Conservation (phyloP, 2,888 invertebrate genomes). For the Ethmia dodecea region DNA sequence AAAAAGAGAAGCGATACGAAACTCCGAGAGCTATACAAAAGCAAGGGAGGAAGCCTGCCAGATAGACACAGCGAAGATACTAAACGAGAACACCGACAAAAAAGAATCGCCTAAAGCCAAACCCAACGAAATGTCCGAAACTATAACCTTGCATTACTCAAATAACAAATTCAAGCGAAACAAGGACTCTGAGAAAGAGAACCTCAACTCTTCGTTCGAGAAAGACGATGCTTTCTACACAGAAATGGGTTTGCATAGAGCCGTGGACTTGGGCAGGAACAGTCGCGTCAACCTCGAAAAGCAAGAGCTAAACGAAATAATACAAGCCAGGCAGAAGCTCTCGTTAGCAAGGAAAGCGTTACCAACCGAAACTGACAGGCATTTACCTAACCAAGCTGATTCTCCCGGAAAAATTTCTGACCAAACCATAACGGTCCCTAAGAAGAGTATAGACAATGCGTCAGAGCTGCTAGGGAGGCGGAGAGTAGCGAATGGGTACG, state of each 20-base stretch:
- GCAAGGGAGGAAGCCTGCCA: slow-evolving; percentile 60
- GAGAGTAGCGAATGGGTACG: slow-evolving; percentile 50
- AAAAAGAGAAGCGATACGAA: slow-evolving; percentile 48
- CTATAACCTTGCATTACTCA: slow-evolving; percentile 60
- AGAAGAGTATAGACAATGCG: slow-evolving; percentile 62
- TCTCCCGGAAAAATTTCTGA: slow-evolving; percentile 58
- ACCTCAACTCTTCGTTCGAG: slow-evolving; percentile 47
- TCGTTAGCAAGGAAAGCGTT: slow-evolving; percentile 60
- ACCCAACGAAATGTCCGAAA: slow-evolving; percentile 52
- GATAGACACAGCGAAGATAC: slow-evolving; percentile 53
- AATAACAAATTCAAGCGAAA: slow-evolving; percentile 53
- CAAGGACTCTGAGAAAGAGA: slow-evolving; percentile 64
- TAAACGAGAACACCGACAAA: slow-evolving; percentile 59
- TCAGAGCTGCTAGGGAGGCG: slow-evolving; percentile 58
- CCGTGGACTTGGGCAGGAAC: slow-evolving; percentile 43
- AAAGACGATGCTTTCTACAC: slow-evolving; percentile 62
- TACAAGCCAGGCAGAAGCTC: slow-evolving; percentile 64
- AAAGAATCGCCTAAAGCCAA: slow-evolving; percentile 32
- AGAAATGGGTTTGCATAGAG: slow-evolving; percentile 51
- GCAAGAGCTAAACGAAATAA: slow-evolving; percentile 66
- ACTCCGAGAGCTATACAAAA: slow-evolving; percentile 63
- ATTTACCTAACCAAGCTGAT: slow-evolving; percentile 39
- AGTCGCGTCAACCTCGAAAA: slow-evolving; percentile 66
- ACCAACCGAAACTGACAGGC: slow-evolving; percentile 50
- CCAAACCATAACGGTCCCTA: slow-evolving; percentile 62